Percentiles rank a stretch among this genome's conserved stretches.
Evolutionary conservation across 2,113 vertebrate genomes (phyloP).

Genomic region (Ursus arctos): DNA sequence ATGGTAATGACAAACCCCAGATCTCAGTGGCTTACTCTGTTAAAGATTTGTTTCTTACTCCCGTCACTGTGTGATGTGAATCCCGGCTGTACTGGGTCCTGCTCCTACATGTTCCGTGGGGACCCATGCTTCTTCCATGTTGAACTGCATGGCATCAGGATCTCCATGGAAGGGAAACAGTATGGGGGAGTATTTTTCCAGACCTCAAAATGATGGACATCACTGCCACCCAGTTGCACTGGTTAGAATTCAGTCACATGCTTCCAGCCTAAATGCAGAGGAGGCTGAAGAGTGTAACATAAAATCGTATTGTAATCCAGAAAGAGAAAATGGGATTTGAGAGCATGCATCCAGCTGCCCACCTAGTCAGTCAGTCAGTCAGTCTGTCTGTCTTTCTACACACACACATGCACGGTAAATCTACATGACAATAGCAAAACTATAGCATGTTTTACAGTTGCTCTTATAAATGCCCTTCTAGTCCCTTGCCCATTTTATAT

Average conservation of each 20-base stretch:
- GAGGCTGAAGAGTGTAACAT: background rate
- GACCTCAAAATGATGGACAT: accelerated
- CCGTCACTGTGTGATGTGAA: background rate
- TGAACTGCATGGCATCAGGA: accelerated
- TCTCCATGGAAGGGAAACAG: background rate
- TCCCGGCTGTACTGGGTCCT: background rate
- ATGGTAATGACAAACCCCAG: too few species aligned
- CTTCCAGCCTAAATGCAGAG: background rate
- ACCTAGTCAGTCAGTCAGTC: background rate
- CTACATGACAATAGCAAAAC: background rate
- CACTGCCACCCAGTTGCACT: background rate
- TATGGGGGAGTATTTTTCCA: background rate
- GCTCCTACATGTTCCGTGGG: background rate
- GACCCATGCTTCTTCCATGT: background rate
- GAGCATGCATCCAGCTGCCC: background rate
- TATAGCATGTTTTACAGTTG: background rate
- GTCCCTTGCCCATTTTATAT: background rate
- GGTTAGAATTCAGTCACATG: background rate
- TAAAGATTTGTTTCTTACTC: background rate
- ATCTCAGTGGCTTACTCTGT: background rate
- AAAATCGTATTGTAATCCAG: background rate
- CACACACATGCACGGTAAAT: background rate
- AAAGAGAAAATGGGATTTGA: background rate
- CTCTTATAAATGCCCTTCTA: background rate
- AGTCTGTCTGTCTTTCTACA: background rate